Evolutionary conservation across 2,888 invertebrate genomes (phyloP), one percentile per base, ranked within the genome.

Genomic region (Callinectes sapidus): DNA sequence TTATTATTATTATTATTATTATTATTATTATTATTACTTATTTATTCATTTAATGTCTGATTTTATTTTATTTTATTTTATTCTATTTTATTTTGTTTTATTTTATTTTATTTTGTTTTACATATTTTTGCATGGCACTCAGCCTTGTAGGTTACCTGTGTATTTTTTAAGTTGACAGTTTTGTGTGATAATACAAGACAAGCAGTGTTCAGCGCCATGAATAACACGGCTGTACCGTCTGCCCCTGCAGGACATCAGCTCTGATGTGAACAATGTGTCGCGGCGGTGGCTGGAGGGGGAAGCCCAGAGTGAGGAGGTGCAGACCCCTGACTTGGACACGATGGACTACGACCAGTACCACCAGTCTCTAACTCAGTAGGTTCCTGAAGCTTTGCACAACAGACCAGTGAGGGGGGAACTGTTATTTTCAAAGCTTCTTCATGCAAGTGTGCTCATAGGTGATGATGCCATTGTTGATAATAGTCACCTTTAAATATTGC

Each of bases 271-370:
- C 77, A 96, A 96, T 90, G 96, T 97, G 89, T 97, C 97, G 95
- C 96, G 97, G 95, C 97, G 97, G 95, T 97, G 97, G 97, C 96
- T 97, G 95, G 96, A 94, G 61, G 89, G 91, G 13, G 92, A 97
- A 95, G 96, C 95, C 93, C 95, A 95, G 91, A 96, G 90, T 13
- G 94, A 92, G 28, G 94, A 94, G 61, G 61, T 97, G 95, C 96
- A 97, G 95, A 97, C 97, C 89, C 97, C 97, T 18, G 97, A 97
- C 95, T 97, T 97, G 95, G 98, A 98, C 95, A 97, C 97, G 95
- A 97, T 97, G 96, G 98, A 98, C 95, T 96, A 98, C 95, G 98
- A 98, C 95, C 97, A 97, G 95, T 98, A 97, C 95, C 97, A 97
- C 96, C 97, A 97, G 95, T 97, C 97, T 71, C 97, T 98, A 95